Conservation (phyloP, 2,797 vertebrate species). For the Apodemus agrarius region DNA sequence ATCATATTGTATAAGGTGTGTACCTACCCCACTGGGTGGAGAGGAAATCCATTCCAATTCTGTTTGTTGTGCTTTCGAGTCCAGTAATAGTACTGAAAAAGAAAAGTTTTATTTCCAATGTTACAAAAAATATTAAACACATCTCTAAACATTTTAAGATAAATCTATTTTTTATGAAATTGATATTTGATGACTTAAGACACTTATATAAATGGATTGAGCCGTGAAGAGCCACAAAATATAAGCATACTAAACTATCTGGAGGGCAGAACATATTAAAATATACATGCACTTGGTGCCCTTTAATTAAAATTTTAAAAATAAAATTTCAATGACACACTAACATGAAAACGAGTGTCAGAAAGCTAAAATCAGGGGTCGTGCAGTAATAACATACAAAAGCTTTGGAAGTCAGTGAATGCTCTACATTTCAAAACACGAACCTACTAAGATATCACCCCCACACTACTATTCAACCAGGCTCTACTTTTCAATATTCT, state of each 20-base stretch:
- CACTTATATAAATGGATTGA: neutral
- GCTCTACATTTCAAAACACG: constrained; percentile 43
- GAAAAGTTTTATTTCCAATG: constrained; percentile 57
- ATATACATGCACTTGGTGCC: neutral
- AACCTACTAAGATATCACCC: neutral
- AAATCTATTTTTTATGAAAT: neutral
- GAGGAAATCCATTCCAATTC: constrained; percentile 99
- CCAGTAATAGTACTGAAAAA: constrained; percentile 96
- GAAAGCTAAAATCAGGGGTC: constrained; percentile 1
- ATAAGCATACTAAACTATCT: constrained; percentile 24
- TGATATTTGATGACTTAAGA: constrained; percentile 33
- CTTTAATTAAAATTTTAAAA: constrained; percentile 49
- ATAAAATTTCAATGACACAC: constrained; percentile 34
- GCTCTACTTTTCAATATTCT: constrained; percentile 38
- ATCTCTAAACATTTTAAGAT: constrained; percentile 30
- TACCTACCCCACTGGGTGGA: constrained; percentile 97
- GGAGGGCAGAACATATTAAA: neutral
- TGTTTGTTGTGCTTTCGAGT: constrained; percentile 99
- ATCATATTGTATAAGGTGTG: constrained; percentile 40
- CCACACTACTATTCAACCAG: neutral
- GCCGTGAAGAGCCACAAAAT: neutral
- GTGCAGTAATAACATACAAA: neutral
- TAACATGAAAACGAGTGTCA: neutral
- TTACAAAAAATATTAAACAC: constrained; percentile 61
- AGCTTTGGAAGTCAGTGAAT: neutral